These are phyloP conservation scores for Ariopsis seemanni DNA, from an alignment of 2,113 vertebrate genomes.

Conservation along the genomic window DNA sequence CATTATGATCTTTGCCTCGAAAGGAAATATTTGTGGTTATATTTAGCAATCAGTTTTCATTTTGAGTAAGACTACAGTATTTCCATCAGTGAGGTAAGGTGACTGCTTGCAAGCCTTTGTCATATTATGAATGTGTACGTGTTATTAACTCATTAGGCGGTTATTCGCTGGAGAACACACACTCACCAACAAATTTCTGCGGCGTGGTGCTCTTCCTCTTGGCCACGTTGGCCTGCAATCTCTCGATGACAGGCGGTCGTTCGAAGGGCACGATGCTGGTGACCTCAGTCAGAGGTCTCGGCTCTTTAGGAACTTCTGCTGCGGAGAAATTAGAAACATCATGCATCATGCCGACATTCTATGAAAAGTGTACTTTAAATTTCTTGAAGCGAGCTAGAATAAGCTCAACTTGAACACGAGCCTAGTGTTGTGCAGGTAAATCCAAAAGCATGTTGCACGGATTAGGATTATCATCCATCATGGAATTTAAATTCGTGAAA, in stretches of 20 bases:
- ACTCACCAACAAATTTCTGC: conserved; percentile 98
- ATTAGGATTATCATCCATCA: no score
- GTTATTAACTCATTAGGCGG: conserved; percentile 52
- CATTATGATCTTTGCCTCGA: conserved; percentile 5
- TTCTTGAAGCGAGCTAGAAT: background rate
- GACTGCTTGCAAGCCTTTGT: background rate
- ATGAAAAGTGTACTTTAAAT: background rate
- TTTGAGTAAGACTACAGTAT: conserved; percentile 42
- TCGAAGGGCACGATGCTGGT: conserved; percentile 87
- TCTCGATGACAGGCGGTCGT: conserved; percentile 95
- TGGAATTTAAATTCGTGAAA: background rate
- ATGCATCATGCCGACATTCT: background rate
- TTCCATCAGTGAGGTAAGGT: conserved; percentile 22
- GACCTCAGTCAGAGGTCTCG: conserved; percentile 83
- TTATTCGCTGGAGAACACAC: background rate
- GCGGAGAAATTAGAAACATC: conserved; percentile 29
- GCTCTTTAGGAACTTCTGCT: conserved; percentile 88
- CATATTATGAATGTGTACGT: background rate
- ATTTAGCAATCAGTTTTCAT: conserved; percentile 38
- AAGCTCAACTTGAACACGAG: background rate
- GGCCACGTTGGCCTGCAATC: conserved; percentile 90
- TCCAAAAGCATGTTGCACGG: background rate
- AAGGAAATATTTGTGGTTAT: conserved; percentile 43
- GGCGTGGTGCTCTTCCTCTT: conserved; percentile 99
- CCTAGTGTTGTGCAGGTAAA: background rate